Evolutionary conservation across 2,888 invertebrate genomes (phyloP).

Genomic region (Drosophila rubida): DNA sequence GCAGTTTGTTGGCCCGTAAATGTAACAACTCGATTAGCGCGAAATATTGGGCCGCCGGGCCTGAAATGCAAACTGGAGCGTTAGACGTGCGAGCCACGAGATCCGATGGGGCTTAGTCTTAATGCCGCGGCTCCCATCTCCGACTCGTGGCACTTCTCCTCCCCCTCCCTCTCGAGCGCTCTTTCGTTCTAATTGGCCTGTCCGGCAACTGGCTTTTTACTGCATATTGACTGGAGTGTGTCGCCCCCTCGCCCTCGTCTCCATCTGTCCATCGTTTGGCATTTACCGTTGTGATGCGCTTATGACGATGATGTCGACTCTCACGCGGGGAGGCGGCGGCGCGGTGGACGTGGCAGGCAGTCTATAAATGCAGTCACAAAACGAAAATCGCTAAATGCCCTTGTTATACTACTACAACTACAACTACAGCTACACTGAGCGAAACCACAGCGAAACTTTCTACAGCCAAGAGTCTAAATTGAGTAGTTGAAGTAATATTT

Average conservation of each 20-base stretch:
- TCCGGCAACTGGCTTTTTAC: constrained; percentile 58
- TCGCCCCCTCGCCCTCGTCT: neutral
- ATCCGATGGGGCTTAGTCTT: constrained; percentile 39
- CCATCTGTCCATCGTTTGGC: constrained; percentile 17
- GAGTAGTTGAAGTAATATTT: too few species aligned
- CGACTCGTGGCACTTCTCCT: constrained; percentile 61
- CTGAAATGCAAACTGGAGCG: constrained; percentile 64
- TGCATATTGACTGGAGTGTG: constrained; percentile 62
- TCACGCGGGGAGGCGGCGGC: neutral
- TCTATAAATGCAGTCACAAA: constrained; percentile 51
- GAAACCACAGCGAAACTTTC: too few species aligned
- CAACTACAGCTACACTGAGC: too few species aligned
- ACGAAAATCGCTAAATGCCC: constrained; percentile 40
- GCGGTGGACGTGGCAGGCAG: neutral
- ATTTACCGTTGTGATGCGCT: constrained; percentile 69
- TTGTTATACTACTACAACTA: constrained; percentile 7
- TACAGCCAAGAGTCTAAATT: too few species aligned
- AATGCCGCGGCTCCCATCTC: constrained; percentile 47
- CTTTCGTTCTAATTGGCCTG: constrained; percentile 65
- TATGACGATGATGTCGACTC: constrained; percentile 40
- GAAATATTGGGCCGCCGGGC: constrained; percentile 62
- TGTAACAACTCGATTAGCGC: constrained; percentile 81
- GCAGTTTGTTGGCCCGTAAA: constrained; percentile 61
- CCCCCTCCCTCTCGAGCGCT: too few species aligned
- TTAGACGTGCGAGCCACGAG: constrained; percentile 33